Evolutionary conservation across 2,797 vertebrate genomes (phyloP).

Genomic region (Poecilia gillii): DNA sequence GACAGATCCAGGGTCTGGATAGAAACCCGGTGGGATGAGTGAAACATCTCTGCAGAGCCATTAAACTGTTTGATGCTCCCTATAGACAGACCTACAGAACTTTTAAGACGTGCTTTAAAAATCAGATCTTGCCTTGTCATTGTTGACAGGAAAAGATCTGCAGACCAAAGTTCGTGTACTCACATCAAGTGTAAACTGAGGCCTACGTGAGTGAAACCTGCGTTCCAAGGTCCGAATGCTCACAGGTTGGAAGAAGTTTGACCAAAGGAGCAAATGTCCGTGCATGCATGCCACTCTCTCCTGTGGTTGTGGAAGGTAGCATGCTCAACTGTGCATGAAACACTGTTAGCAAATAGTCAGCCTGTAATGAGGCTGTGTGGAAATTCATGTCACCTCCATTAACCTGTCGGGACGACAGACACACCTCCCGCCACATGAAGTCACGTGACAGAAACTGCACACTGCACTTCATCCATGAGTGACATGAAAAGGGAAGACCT

Average conservation of each 20-base stretch:
- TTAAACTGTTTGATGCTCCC: neutral
- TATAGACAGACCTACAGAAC: neutral
- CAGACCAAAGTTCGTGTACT: neutral
- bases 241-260: neutral
- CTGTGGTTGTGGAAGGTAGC: conserved; percentile 13
- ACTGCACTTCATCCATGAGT: neutral
- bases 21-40: neutral
- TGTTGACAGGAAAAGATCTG: neutral
- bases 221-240: conserved; percentile 19
- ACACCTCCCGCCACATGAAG: neutral
- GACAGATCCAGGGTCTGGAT: neutral
- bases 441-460: conserved; percentile 1
- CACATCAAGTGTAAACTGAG: neutral
- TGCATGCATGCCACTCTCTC: conserved; percentile 31
- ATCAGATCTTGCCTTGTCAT: neutral
- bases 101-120: neutral
- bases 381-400: conserved; percentile 7
- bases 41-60: neutral
- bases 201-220: neutral
- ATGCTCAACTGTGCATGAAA: conserved; percentile 9
- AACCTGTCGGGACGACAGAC: conserved; percentile 14
- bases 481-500: neutral
- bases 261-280: neutral
- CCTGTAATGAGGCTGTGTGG: conserved; percentile 7
- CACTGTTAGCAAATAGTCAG: conserved; percentile 20